A percentile compares a stretch with the other conserved stretches of the same genome.
Evolutionary conservation across 2,113 vertebrate species (phyloP).

Genomic region (Edolisoma coerulescens): DNA sequence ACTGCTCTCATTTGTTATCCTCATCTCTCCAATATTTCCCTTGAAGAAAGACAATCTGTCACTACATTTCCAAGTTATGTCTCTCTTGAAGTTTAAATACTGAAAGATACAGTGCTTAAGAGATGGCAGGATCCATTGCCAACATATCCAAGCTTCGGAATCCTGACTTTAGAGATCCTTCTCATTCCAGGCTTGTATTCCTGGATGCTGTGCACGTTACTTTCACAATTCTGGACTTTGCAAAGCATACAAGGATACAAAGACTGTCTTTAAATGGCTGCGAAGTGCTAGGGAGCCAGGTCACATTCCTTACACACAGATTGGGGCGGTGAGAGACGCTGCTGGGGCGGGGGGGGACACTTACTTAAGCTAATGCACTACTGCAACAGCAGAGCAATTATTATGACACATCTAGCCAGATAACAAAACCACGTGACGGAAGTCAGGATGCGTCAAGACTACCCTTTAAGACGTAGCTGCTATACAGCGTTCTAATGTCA

Average conservation of each 20-base stretch:
- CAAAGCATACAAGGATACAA: background rate
- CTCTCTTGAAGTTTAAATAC: background rate
- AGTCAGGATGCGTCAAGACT: background rate
- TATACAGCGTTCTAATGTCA: background rate
- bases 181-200: background rate
- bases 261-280: background rate
- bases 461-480: background rate
- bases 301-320: background rate
- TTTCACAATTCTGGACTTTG: background rate
- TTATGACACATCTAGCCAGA: background rate
- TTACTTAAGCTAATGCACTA: background rate
- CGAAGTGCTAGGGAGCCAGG: background rate
- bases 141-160: background rate
- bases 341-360: background rate
- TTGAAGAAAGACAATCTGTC: background rate
- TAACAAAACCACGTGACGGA: background rate
- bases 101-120: background rate
- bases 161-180: background rate
- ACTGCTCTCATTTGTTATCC: background rate
- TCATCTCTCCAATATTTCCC: background rate
- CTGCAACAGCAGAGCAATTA: background rate
- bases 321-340: rapidly evolving
- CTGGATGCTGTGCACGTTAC: background rate
- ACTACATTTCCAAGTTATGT: background rate
- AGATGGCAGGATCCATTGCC: background rate